Evolutionary conservation across 2,113 vertebrate genomes (phyloP).

Genomic region (Oncorhynchus gorbuscha): DNA sequence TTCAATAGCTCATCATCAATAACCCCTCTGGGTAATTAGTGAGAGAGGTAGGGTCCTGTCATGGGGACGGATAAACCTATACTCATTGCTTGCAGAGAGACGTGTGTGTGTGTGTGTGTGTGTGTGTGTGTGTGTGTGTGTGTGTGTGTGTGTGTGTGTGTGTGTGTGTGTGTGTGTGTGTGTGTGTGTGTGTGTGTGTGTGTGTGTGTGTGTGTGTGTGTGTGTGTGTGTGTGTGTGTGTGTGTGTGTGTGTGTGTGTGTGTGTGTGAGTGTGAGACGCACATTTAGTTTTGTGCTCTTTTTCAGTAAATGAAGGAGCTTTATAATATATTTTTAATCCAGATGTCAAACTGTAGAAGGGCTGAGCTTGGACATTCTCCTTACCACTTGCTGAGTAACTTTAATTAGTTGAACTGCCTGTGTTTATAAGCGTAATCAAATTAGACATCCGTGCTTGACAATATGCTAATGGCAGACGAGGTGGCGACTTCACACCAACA

Average conservation of each 20-base stretch:
- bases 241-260: no score
- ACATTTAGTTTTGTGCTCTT: neutral
- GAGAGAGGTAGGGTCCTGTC: constrained; percentile 65
- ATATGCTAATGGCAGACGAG: constrained; percentile 14
- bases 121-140: no score
- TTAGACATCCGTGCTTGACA: constrained; percentile 19
- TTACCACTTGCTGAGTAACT: constrained; percentile 25
- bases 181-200: no score
- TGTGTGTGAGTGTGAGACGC: neutral
- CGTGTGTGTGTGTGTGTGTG: neutral
- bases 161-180: no score
- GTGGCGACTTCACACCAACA: neutral
- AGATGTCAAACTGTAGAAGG: neutral
- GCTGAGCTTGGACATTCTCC: neutral
- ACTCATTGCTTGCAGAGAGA: constrained; percentile 9
- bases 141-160: no score
- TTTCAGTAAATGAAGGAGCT: neutral
- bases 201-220: no score
- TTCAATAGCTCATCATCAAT: constrained; percentile 79
- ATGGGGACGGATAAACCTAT: constrained; percentile 65
- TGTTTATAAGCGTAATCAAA: constrained; percentile 5
- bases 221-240: no score
- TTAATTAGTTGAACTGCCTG: constrained; percentile 36
- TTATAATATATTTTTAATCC: neutral
- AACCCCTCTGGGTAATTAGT: constrained; percentile 73